A percentile compares a stretch with the other conserved stretches of the same genome.
Conservation (phyloP, 2,797 vertebrate genomes). For the Psittacula echo region DNA sequence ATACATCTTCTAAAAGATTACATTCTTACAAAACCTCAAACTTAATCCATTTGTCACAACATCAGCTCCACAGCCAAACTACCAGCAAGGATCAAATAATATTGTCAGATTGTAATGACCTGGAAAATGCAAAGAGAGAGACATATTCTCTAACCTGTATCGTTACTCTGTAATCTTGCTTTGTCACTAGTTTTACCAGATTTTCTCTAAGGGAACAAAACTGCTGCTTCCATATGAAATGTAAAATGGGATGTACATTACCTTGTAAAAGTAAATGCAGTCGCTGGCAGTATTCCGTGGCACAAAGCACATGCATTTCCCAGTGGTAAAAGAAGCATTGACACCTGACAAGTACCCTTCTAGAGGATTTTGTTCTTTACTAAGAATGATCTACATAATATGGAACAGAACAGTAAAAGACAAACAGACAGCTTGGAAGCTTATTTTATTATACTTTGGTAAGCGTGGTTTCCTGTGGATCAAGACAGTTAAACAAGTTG, state of each 20-base stretch:
- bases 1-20: background rate
- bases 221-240: background rate
- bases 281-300: rapidly evolving
- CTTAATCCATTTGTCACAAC: background rate
- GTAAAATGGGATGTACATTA: background rate
- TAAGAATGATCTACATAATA: background rate
- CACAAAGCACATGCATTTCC: rapidly evolving
- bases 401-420: background rate
- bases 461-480: conserved; percentile 48
- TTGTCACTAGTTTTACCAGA: background rate
- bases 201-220: background rate
- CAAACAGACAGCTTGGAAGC: conserved; percentile 34
- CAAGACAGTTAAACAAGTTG: conserved; percentile 20
- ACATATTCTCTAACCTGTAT: background rate
- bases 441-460: conserved; percentile 72
- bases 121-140: background rate
- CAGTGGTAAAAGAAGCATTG: background rate
- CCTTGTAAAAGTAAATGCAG: background rate
- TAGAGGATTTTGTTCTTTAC: background rate
- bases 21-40: background rate
- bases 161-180: background rate
- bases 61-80: background rate
- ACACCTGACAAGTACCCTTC: background rate
- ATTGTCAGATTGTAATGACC: background rate
- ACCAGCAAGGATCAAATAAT: background rate